These are phyloP conservation scores for Sebastolobus altivelis DNA, from an alignment of 2,797 vertebrate species.

Conservation along the genomic window DNA sequence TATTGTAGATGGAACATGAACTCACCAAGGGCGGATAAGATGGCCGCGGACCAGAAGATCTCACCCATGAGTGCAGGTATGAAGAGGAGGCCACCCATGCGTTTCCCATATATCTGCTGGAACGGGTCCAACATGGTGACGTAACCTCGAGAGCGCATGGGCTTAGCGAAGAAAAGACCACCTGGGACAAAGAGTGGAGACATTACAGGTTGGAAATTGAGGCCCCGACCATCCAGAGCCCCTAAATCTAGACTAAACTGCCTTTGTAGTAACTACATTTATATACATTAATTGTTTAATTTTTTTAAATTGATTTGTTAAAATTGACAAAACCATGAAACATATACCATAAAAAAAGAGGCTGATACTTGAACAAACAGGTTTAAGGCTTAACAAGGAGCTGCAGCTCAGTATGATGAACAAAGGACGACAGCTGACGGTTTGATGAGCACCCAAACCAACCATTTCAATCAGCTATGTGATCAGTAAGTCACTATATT, in stretches of 20 bases:
- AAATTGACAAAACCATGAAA: background rate
- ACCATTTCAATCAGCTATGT: background rate
- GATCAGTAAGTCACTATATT: background rate
- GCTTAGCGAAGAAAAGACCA: slow-evolving; percentile 97
- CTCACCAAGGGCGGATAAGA: slow-evolving; percentile 96
- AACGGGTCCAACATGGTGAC: slow-evolving; percentile 99
- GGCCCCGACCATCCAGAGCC: background rate
- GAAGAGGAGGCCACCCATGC: slow-evolving; percentile 97
- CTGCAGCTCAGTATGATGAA: background rate
- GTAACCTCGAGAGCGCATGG: slow-evolving; percentile 96
- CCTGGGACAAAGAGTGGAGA: slow-evolving; percentile 80
- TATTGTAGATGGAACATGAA: background rate
- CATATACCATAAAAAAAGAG: background rate
- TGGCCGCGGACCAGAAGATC: slow-evolving; percentile 99
- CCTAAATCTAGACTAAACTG: background rate
- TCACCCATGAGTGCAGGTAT: slow-evolving; percentile 98
- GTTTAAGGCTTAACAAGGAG: background rate
- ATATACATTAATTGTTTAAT: background rate
- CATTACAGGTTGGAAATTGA: background rate
- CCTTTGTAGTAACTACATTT: background rate
- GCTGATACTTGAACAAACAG: background rate
- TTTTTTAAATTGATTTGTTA: background rate
- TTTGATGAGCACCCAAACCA: background rate
- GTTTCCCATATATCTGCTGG: slow-evolving; percentile 96
- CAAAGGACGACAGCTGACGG: background rate